phyloP scores from a whole-genome alignment of 1,140 invertebrate species.

The Tetramorium simillimum region DNA sequence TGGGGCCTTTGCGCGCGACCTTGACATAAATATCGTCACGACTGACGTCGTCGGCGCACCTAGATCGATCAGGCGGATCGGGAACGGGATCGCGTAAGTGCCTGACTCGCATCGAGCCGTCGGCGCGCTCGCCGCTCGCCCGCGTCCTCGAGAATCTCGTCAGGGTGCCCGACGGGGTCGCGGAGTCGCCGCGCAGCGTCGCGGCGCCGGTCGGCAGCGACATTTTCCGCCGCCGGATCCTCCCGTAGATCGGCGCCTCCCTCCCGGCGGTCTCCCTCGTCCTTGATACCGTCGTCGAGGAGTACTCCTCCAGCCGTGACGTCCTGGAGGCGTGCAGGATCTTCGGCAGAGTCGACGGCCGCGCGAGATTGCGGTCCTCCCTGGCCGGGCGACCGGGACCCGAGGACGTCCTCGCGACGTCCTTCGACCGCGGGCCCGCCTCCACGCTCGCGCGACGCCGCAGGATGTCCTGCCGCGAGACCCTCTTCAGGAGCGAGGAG shows the following conservation, averaged over 20 bases:
- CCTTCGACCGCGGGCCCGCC: slow-evolving; percentile 57
- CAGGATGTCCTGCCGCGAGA: slow-evolving; percentile 82
- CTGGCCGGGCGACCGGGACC: slow-evolving; percentile 31
- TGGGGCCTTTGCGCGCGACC: slow-evolving; percentile 62
- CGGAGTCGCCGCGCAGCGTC: neutral
- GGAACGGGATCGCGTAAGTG: slow-evolving; percentile 75
- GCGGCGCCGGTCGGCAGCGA: slow-evolving; percentile 71
- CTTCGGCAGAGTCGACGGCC: slow-evolving; percentile 82
- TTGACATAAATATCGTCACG: slow-evolving; percentile 69
- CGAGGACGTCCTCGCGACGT: slow-evolving; percentile 22
- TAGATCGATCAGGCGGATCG: slow-evolving; percentile 63
- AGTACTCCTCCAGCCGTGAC: slow-evolving; percentile 45
- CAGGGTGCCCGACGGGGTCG: slow-evolving; percentile 23
- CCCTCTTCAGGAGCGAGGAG: slow-evolving; percentile 50
- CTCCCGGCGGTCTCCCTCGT: slow-evolving; percentile 66
- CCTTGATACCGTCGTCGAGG: slow-evolving; percentile 51
- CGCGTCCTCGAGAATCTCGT: slow-evolving; percentile 51
- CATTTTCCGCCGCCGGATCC: slow-evolving; percentile 80
- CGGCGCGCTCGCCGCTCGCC: slow-evolving; percentile 47
- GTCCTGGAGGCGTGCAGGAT: slow-evolving; percentile 69
- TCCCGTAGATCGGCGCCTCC: slow-evolving; percentile 81
- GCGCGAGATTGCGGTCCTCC: slow-evolving; percentile 68
- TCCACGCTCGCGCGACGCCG: slow-evolving; percentile 77
- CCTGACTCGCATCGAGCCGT: slow-evolving; percentile 57
- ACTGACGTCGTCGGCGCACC: slow-evolving; percentile 44